phyloP scores from a whole-genome alignment of 2,888 invertebrate species.

The Dryadula phaetusa region DNA sequence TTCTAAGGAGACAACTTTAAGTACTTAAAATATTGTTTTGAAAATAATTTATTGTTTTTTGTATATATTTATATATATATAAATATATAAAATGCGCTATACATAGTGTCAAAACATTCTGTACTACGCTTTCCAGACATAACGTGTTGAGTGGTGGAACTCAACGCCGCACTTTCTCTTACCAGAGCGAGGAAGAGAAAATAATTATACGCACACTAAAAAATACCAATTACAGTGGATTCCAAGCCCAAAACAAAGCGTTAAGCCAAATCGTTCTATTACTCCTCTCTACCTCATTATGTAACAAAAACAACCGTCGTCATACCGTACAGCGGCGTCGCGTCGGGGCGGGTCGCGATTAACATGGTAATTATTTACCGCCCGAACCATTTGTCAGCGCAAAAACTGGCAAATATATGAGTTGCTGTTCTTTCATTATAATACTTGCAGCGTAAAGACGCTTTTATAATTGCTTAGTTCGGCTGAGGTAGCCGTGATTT shows the following conservation, averaged over 20 bases:
- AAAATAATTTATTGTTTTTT: neutral
- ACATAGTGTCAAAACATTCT: no score
- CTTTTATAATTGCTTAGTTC: neutral
- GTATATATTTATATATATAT: neutral
- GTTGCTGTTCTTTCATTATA: neutral
- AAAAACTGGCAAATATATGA: conserved; percentile 17
- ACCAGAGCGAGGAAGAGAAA: no score
- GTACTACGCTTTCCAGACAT: no score
- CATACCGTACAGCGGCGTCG: neutral
- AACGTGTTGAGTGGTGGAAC: no score
- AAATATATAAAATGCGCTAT: neutral
- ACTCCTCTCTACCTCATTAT: conserved; percentile 30
- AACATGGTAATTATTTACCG: conserved; percentile 55
- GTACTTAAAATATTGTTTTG: conserved; percentile 6
- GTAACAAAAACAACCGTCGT: conserved; percentile 29
- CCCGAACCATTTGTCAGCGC: conserved; percentile 29
- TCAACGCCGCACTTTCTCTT: no score
- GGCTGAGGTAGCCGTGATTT: neutral
- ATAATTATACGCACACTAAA: neutral
- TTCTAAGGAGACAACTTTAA: neutral
- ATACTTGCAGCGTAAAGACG: neutral
- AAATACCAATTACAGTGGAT: no score
- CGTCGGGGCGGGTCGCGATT: conserved; percentile 48
- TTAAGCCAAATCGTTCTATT: conserved; percentile 11
- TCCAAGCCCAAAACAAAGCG: conserved; percentile 4